Conservation (phyloP, 2,113 vertebrate species). For the Stomatorhinus ivindoensis region DNA sequence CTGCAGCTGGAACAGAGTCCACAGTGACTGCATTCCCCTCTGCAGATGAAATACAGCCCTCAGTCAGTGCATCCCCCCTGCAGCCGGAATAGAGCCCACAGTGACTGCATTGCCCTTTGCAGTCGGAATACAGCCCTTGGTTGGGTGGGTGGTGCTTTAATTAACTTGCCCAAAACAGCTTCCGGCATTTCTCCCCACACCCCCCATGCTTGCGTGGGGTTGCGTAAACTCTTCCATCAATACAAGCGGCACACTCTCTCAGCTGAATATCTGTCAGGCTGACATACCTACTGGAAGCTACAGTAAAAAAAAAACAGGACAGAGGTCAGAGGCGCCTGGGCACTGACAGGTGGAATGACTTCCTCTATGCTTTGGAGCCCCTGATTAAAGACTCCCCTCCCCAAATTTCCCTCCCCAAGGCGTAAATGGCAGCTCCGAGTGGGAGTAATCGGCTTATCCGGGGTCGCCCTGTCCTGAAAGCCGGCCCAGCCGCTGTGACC, state of each 20-base stretch:
- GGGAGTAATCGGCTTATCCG: conserved; percentile 44
- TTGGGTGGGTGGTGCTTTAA: conserved; percentile 30
- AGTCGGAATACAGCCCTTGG: neutral
- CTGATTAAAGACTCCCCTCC: conserved; percentile 30
- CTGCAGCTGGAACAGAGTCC: too few relatives aligned
- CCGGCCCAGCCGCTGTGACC: neutral
- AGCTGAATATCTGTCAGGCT: conserved; percentile 51
- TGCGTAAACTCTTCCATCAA: conserved; percentile 49
- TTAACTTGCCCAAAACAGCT: conserved; percentile 35
- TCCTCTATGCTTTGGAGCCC: conserved; percentile 44
- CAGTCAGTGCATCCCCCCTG: too few relatives aligned
- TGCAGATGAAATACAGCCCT: too few relatives aligned
- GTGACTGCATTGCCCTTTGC: neutral
- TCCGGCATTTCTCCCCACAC: conserved; percentile 22
- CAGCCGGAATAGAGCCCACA: neutral
- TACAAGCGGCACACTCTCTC: conserved; percentile 39
- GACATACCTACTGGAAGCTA: conserved; percentile 61
- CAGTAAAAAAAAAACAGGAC: conserved; percentile 45
- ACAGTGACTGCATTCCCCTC: too few relatives aligned
- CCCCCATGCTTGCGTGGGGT: conserved; percentile 47
- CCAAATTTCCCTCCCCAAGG: conserved; percentile 44
- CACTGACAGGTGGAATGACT: conserved; percentile 42
- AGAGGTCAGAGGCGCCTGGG: conserved; percentile 46
- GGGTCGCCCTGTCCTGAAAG: neutral
- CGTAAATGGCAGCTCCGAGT: conserved; percentile 45